A percentile compares a stretch with the other conserved stretches of the same genome.
phyloP scores from a whole-genome alignment of 2,888 invertebrate species.

The Lamellibrachia columna region DNA sequence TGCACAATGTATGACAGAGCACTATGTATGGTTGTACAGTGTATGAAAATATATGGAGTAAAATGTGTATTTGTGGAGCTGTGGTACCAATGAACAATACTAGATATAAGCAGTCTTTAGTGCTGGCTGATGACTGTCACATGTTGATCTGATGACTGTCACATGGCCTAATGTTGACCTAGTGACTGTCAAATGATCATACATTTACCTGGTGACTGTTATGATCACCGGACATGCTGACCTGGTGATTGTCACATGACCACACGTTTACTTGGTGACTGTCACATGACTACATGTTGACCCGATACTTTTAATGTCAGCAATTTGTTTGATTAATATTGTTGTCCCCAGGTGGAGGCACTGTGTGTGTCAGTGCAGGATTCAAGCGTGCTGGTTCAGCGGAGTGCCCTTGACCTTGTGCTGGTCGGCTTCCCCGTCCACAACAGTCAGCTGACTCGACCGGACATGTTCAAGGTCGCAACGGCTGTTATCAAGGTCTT shows the following conservation, averaged over 20 bases:
- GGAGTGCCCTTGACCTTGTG: constrained; percentile 84
- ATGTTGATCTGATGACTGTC: neutral
- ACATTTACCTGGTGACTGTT: neutral
- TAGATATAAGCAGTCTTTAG: too few species aligned
- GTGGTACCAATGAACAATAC: too few species aligned
- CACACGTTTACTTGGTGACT: neutral
- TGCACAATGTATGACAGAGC: too few species aligned
- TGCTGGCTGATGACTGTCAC: neutral
- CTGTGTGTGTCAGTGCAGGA: constrained; percentile 84
- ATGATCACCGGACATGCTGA: too few species aligned
- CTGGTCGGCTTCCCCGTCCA: constrained; percentile 86
- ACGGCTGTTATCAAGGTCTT: constrained; percentile 23
- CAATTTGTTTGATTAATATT: neutral
- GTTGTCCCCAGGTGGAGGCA: constrained; percentile 75
- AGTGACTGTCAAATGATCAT: neutral
- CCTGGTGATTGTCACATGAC: too few species aligned
- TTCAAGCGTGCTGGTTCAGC: constrained; percentile 82
- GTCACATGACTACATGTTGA: neutral
- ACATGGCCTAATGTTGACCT: neutral
- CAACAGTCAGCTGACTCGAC: constrained; percentile 73
- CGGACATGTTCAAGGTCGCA: constrained; percentile 76
- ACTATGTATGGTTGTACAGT: too few species aligned
- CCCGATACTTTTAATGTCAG: neutral
- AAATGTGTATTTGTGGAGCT: too few species aligned
- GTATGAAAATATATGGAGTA: too few species aligned